Conservation (phyloP, 2,888 invertebrate genomes). For the Rhamnusium bicolor region DNA sequence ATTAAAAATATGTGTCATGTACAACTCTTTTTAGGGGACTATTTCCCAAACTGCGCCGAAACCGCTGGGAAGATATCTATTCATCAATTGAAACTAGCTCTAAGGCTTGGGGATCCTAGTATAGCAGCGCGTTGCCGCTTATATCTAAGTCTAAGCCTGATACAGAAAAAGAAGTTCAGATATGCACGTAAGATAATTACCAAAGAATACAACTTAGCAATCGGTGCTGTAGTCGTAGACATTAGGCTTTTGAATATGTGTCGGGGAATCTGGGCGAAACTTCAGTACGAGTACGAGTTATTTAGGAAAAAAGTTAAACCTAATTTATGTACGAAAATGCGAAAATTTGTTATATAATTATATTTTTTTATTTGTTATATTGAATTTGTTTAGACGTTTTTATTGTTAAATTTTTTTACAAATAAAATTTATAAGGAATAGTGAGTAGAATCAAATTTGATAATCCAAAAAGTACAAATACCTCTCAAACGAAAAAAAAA, state of each 20-base stretch:
- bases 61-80: conserved; percentile 91
- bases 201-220: conserved; percentile 72
- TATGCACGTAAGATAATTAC: conserved; percentile 77
- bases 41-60: conserved; percentile 85
- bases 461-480: too few species aligned
- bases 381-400: neutral
- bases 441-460: too few species aligned
- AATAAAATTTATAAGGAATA: neutral
- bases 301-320: neutral
- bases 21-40: conserved; percentile 80
- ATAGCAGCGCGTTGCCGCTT: conserved; percentile 87
- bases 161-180: conserved; percentile 84
- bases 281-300: conserved; percentile 75
- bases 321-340: neutral
- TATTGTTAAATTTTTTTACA: neutral
- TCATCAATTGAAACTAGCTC: conserved; percentile 86
- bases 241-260: conserved; percentile 85
- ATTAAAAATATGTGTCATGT: too few species aligned
- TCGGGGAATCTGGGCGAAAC: conserved; percentile 88
- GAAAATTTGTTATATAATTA: neutral
- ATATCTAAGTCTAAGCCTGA: conserved; percentile 89
- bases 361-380: neutral
- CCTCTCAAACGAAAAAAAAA: too few species aligned
- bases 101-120: conserved; percentile 86
- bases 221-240: conserved; percentile 71